These are phyloP conservation scores for Brachionus koreanus DNA, from an alignment of 1,140 invertebrate genomes.

Conservation along the genomic window DNA sequence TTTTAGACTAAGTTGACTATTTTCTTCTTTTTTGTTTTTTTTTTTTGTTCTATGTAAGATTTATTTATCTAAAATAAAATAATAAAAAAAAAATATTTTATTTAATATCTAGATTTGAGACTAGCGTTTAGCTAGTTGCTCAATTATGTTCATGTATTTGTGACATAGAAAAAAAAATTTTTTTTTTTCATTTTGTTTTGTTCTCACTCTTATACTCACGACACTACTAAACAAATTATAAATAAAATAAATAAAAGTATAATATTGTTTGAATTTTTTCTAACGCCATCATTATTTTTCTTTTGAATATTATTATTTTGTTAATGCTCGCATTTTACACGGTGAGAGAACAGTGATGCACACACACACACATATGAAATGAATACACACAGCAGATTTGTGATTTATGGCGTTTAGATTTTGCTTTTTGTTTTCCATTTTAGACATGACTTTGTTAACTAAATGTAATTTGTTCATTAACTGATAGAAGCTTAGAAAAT, in stretches of 20 bases:
- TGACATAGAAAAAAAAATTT: neutral
- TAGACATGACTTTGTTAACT: no score
- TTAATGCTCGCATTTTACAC: neutral
- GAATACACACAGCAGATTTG: neutral
- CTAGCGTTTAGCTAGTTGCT: neutral
- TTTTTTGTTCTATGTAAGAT: neutral
- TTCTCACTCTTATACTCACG: neutral
- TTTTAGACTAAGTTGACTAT: neutral
- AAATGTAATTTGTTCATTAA: no score
- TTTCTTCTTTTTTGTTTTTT: neutral
- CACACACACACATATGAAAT: neutral
- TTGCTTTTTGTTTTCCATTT: no score
- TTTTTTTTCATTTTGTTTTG: neutral
- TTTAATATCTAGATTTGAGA: neutral
- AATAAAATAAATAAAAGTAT: neutral
- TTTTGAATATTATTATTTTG: neutral
- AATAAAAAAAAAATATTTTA: no score
- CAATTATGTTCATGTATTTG: neutral
- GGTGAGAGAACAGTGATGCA: neutral
- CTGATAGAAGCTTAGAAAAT: no score
- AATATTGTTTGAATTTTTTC: neutral
- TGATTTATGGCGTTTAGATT: no score
- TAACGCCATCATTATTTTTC: conserved; percentile 20
- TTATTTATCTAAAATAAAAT: neutral
- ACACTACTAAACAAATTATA: neutral